phyloP scores from a whole-genome alignment of 2,888 invertebrate species.

The Clusia tigrina region DNA sequence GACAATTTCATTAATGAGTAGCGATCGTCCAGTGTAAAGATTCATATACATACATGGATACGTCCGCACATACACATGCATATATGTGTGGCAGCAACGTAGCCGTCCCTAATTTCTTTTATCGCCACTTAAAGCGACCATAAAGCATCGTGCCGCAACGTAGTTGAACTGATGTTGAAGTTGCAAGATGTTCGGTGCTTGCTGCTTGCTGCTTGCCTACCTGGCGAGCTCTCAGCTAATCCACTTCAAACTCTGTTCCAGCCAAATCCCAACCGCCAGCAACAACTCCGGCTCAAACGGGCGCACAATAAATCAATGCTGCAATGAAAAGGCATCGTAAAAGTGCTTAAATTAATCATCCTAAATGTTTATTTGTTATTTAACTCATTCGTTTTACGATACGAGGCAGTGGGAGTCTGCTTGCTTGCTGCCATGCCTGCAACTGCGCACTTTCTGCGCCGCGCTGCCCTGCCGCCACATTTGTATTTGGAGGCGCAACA shows the following conservation, averaged over 20 bases:
- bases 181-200: background rate
- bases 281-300: conserved; percentile 33
- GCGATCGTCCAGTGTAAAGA: background rate
- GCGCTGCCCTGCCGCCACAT: background rate
- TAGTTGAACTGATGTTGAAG: background rate
- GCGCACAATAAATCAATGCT: conserved; percentile 60
- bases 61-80: no score
- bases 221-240: background rate
- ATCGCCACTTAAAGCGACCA: conserved; percentile 45
- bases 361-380: conserved; percentile 60
- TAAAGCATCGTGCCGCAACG: conserved; percentile 37
- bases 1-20: conserved; percentile 36
- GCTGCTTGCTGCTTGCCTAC: background rate
- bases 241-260: conserved; percentile 11
- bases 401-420: conserved; percentile 29
- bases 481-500: conserved; percentile 43
- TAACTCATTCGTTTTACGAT: conserved; percentile 45
- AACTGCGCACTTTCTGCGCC: conserved; percentile 32
- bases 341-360: conserved; percentile 65
- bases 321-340: conserved; percentile 61
- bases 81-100: background rate
- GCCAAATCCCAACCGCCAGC: conserved; percentile 9
- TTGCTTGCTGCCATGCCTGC: conserved; percentile 37
- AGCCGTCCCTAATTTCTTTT: conserved; percentile 41
- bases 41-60: no score